Base-by-base conservation (phyloP, 2,888 invertebrate species). In the Sesia bembeciformis region DNA sequence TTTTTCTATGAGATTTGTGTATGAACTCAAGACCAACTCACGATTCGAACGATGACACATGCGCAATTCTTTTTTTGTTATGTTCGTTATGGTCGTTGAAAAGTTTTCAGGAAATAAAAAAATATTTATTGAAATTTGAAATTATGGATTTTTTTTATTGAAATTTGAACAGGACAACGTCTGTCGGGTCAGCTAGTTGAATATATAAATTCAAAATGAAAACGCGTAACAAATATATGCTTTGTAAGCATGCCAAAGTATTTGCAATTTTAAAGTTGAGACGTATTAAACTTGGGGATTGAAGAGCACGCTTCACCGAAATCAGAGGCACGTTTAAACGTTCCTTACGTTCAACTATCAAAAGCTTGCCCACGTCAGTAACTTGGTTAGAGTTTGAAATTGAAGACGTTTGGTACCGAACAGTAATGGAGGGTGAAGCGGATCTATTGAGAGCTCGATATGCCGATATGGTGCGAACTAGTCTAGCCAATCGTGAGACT, bases 341-440 rank as follows among this genome's bases (percentile, higher is more conserved):
- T 46, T 50, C 50, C 39, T 50, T 50, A 50, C 23, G 50, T 63
- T 72, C 67, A 75, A 76, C 76, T 78, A 78, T 81, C 76, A 76
- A 76, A 79, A 76, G 73, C 75, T 75, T 69, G 76, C 72, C 61
- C 77, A 77, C 76, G 75, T 78, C 78, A 78, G 68, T 80, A 75
- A 74, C 74, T 80, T 65, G 65, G 65, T 70, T 70, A 67, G 64
- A 72, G 64, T 67, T 65, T 58, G 64, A 66, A 71, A 70, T 72
- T 69, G 72, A 71, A 74, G 74, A 71, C 67, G 70, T 67, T 71
- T 60, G 59, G 42, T 57, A 54, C 58, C 53, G 59, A 69, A 64
- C 69, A 68, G 70, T 73, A 76, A 74, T 78, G 64, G 73, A 71
- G 68, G 71, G 74, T 68, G 68, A 74, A 74, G 70, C 23, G 62